Evolutionary conservation across 1,140 invertebrate species (phyloP).

Genomic region (Bathynomus jamesi): DNA sequence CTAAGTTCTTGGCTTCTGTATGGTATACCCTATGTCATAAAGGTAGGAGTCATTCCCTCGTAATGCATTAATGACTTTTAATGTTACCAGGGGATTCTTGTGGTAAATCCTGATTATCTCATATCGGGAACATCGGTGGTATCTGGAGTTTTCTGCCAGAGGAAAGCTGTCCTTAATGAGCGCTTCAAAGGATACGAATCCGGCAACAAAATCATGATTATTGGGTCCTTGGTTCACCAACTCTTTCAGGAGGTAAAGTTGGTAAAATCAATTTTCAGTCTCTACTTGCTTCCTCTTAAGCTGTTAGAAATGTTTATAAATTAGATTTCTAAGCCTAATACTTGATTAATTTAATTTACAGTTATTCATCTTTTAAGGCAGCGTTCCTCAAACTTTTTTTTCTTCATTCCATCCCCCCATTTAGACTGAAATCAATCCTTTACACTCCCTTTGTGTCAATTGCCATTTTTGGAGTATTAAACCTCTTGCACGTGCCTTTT

Average conservation of each 20-base stretch:
- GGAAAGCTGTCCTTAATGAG: constrained; percentile 71
- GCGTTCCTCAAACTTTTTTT: too few species aligned
- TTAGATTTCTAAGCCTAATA: too few species aligned
- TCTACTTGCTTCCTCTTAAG: too few species aligned
- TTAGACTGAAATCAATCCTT: too few species aligned
- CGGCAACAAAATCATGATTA: constrained; percentile 47
- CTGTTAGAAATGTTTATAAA: too few species aligned
- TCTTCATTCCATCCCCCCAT: too few species aligned
- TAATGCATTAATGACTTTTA: constrained; percentile 44
- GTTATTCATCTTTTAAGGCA: too few species aligned
- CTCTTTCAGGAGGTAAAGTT: constrained; percentile 48
- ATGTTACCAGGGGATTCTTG: constrained; percentile 49
- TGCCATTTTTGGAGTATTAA: too few species aligned
- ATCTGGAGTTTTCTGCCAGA: constrained; percentile 69
- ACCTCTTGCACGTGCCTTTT: too few species aligned
- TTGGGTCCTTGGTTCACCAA: constrained; percentile 50
- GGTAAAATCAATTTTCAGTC: constrained; percentile 46
- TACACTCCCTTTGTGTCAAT: too few species aligned
- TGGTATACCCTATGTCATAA: neutral
- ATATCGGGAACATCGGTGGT: constrained; percentile 78
- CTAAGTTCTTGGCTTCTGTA: neutral
- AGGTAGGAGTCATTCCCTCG: neutral
- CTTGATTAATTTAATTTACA: too few species aligned
- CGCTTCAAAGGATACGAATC: constrained; percentile 51
- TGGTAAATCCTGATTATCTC: constrained; percentile 64